Percentiles rank a stretch among this genome's conserved stretches.
These are phyloP conservation scores for Xyrichtys novacula DNA, from an alignment of 2,797 vertebrate species.

Conservation along the genomic window DNA sequence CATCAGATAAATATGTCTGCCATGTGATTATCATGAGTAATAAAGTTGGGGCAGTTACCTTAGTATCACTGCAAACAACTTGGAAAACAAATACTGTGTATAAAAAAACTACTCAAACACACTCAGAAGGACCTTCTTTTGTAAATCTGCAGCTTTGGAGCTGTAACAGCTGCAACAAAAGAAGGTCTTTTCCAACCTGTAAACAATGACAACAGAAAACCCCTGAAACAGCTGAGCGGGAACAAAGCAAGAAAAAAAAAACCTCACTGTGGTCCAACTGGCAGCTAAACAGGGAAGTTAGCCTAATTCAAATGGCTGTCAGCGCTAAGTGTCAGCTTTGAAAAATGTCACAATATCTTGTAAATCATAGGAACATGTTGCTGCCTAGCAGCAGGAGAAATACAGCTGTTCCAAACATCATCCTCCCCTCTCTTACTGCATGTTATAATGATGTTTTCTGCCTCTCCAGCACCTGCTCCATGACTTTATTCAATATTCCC, in stretches of 20 bases:
- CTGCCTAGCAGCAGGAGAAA: constrained; percentile 6
- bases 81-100: not conserved
- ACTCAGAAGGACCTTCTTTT: no score
- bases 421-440: not conserved
- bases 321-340: not conserved
- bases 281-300: not conserved
- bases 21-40: no score
- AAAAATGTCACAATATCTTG: constrained; percentile 3
- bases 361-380: not conserved
- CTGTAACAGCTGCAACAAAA: constrained; percentile 2
- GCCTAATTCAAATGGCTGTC: not conserved
- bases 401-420: not conserved
- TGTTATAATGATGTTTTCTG: not conserved
- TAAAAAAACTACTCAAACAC: no score
- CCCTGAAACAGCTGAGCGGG: not conserved
- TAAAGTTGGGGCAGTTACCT: no score
- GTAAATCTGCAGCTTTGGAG: not conserved
- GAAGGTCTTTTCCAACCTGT: not conserved
- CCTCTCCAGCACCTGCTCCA: not conserved
- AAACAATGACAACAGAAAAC: constrained; percentile 8
- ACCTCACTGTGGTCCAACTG: not conserved
- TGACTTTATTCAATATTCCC: not conserved
- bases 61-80: not conserved
- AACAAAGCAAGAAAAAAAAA: not conserved
- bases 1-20: no score